Percentiles rank a stretch among this genome's conserved stretches.
These are phyloP conservation scores for Acanthosoma haemorrhoidale DNA, from an alignment of 2,888 invertebrate species.

Conservation along the genomic window DNA sequence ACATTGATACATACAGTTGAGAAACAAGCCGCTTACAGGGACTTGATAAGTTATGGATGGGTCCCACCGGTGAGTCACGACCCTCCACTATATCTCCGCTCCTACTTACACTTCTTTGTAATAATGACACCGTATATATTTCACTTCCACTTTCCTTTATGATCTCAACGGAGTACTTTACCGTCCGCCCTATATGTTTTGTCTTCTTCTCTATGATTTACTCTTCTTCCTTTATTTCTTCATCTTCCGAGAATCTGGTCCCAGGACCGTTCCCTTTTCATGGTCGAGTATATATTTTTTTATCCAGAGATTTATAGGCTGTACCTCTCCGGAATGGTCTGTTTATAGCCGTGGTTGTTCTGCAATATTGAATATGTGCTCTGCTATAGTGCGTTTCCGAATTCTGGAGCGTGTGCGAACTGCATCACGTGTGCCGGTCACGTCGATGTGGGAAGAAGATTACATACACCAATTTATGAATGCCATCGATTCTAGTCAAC, in stretches of 20 bases:
- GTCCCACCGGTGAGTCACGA: background rate
- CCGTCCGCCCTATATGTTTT: constrained; percentile 1
- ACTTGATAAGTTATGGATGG: background rate
- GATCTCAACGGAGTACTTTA: background rate
- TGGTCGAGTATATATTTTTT: too few species aligned
- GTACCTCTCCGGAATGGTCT: background rate
- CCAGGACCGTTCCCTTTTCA: background rate
- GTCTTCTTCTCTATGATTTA: constrained; percentile 1
- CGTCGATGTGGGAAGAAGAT: too few species aligned
- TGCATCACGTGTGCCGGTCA: too few species aligned
- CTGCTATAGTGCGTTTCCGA: too few species aligned
- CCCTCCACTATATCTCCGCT: background rate
- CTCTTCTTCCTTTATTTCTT: background rate
- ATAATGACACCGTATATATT: constrained; percentile 1
- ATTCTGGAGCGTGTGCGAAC: too few species aligned
- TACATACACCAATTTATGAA: too few species aligned
- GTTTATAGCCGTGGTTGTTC: background rate
- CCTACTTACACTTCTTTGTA: background rate
- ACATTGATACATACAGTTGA: too few species aligned
- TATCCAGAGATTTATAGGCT: background rate
- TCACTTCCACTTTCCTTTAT: background rate
- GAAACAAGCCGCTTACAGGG: background rate
- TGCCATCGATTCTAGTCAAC: too few species aligned
- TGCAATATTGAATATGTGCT: too few species aligned
- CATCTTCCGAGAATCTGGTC: background rate